Evolutionary conservation across 2,797 vertebrate genomes (phyloP).

Genomic region (Mormyrops boulengeri): DNA sequence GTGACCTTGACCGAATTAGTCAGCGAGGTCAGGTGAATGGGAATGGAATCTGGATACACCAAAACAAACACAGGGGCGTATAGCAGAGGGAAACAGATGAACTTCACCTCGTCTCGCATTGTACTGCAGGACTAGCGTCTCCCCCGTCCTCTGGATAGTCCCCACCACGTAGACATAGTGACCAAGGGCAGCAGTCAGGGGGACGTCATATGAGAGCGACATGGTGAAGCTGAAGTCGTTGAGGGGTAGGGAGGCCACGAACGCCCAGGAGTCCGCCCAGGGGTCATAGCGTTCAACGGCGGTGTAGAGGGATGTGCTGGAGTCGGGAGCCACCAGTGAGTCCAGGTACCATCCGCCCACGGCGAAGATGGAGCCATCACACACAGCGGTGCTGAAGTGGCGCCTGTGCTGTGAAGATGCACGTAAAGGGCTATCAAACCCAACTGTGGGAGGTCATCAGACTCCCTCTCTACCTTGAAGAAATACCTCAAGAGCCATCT

Average conservation of each 20-base stretch:
- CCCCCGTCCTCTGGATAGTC: slow-evolving; percentile 62
- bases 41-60: not conserved
- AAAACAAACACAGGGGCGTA: not conserved
- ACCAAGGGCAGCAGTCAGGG: slow-evolving; percentile 53
- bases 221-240: slow-evolving; percentile 65
- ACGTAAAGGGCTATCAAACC: not conserved
- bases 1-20: not conserved
- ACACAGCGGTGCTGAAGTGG: slow-evolving; percentile 67
- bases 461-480: not conserved
- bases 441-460: not conserved
- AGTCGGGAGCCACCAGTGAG: slow-evolving; percentile 63
- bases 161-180: slow-evolving; percentile 62
- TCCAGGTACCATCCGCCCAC: slow-evolving; percentile 73
- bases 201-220: slow-evolving; percentile 67
- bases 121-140: slow-evolving; percentile 66
- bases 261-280: slow-evolving; percentile 63
- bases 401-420: slow-evolving; percentile 55
- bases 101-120: slow-evolving; percentile 45
- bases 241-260: slow-evolving; percentile 63
- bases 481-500: not conserved
- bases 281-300: slow-evolving; percentile 70
- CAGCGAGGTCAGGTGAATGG: not conserved
- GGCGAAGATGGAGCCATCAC: slow-evolving; percentile 62
- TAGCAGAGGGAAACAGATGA: not conserved
- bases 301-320: slow-evolving; percentile 60